Evolutionary conservation across 1,140 invertebrate genomes (phyloP).

Genomic region (Drosophila truncata): DNA sequence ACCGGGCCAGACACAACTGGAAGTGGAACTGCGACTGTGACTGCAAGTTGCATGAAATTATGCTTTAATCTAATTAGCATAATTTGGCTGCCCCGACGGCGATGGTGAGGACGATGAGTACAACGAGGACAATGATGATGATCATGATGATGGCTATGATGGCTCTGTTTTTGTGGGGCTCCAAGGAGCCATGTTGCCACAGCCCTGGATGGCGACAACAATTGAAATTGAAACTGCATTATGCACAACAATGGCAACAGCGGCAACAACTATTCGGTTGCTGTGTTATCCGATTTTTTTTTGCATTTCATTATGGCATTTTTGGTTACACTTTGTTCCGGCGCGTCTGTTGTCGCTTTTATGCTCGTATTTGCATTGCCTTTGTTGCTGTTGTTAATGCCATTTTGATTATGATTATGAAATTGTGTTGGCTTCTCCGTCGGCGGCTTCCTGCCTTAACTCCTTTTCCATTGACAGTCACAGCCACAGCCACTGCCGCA

Average conservation of each 20-base stretch:
- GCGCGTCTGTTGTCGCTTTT: slow-evolving; percentile 74
- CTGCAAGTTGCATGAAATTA: slow-evolving; percentile 81
- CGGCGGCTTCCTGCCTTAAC: slow-evolving; percentile 29
- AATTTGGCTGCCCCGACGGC: slow-evolving; percentile 70
- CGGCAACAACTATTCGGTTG: slow-evolving; percentile 55
- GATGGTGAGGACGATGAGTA: slow-evolving; percentile 42
- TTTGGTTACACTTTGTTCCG: slow-evolving; percentile 79
- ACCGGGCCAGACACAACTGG: slow-evolving; percentile 23
- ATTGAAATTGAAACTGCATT: slow-evolving; percentile 84
- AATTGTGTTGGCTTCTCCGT: slow-evolving; percentile 68
- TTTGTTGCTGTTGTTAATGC: slow-evolving; percentile 83
- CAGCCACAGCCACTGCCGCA: slow-evolving; percentile 41
- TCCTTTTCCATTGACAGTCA: slow-evolving; percentile 33
- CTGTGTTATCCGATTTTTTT: slow-evolving; percentile 51
- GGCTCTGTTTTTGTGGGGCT: slow-evolving; percentile 41
- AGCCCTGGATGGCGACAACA: slow-evolving; percentile 71
- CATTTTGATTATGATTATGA: slow-evolving; percentile 84
- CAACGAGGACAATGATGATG: slow-evolving; percentile 25
- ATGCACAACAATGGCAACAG: slow-evolving; percentile 62
- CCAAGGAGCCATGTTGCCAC: slow-evolving; percentile 35
- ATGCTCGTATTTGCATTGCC: slow-evolving; percentile 78
- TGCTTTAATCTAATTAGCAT: slow-evolving; percentile 84
- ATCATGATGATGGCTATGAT: slow-evolving; percentile 37
- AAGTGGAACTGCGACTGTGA: slow-evolving; percentile 49
- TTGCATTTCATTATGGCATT: slow-evolving; percentile 80